Evolutionary conservation across 1,140 invertebrate genomes (phyloP).

Genomic region (Brachionus paranguensis): DNA sequence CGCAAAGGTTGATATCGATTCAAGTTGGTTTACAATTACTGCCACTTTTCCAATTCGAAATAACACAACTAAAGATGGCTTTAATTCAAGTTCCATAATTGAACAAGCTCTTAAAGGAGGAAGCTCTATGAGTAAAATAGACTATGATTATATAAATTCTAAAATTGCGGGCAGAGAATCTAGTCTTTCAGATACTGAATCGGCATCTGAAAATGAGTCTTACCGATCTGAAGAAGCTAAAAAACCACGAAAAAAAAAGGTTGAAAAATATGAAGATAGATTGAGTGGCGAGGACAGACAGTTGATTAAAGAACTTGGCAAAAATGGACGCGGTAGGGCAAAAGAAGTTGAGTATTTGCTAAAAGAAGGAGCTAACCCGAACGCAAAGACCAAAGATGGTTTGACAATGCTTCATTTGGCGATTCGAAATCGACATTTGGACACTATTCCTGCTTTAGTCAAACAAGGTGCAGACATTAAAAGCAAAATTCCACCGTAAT

Average conservation of each 20-base stretch:
- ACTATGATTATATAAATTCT: conserved; percentile 4
- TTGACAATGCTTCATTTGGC: conserved; percentile 50
- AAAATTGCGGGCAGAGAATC: conserved; percentile 21
- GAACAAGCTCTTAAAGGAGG: not conserved
- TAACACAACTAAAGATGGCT: not conserved
- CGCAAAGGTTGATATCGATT: conserved; percentile 45
- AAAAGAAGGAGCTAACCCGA: conserved; percentile 54
- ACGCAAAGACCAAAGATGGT: conserved; percentile 52
- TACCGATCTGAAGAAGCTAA: conserved; percentile 40
- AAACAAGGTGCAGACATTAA: conserved; percentile 51
- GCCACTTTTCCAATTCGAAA: conserved; percentile 29
- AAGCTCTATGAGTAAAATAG: not conserved
- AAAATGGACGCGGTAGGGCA: conserved; percentile 47
- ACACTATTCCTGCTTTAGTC: conserved; percentile 49
- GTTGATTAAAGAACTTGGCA: conserved; percentile 49
- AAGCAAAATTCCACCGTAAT: conserved; percentile 47
- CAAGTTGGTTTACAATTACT: not conserved
- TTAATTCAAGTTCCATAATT: conserved; percentile 8
- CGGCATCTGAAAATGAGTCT: conserved; percentile 22
- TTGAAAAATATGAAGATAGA: conserved; percentile 44
- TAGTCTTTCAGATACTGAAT: conserved; percentile 6
- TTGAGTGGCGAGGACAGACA: conserved; percentile 46
- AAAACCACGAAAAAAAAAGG: conserved; percentile 50
- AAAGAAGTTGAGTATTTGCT: conserved; percentile 49
- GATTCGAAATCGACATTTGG: conserved; percentile 49